phyloP scores from a whole-genome alignment of 2,797 vertebrate genomes.

The Ctenopoma kingsleyae region DNA sequence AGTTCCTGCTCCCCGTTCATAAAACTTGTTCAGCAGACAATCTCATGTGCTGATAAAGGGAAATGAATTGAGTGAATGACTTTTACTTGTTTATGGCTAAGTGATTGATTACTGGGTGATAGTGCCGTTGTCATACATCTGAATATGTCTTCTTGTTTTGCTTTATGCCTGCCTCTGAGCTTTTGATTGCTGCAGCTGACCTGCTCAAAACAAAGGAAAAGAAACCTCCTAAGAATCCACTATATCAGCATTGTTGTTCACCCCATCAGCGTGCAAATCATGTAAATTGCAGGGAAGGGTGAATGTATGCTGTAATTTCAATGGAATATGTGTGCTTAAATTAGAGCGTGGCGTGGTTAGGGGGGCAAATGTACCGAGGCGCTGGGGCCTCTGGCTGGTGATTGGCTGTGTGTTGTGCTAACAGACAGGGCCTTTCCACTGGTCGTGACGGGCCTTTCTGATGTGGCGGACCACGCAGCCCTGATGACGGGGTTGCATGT shows the following conservation, averaged over 20 bases:
- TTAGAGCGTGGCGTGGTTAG: constrained; percentile 85
- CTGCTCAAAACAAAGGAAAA: constrained; percentile 49
- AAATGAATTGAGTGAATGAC: constrained; percentile 6
- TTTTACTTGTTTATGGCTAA: not conserved
- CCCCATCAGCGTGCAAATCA: constrained; percentile 78
- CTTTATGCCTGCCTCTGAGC: not conserved
- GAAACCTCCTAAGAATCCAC: constrained; percentile 24
- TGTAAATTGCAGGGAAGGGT: constrained; percentile 85
- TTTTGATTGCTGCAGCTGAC: constrained; percentile 3
- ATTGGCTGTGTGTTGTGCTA: constrained; percentile 83
- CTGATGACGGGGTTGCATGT: constrained; percentile 87
- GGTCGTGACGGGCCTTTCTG: constrained; percentile 82
- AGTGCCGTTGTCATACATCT: not conserved
- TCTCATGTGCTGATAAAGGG: not conserved
- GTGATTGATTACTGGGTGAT: constrained; percentile 5
- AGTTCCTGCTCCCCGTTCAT: not conserved
- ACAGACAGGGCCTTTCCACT: constrained; percentile 86
- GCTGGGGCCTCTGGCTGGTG: constrained; percentile 71
- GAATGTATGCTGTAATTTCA: constrained; percentile 85
- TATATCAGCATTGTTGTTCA: constrained; percentile 76
- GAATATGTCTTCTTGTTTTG: constrained; percentile 7
- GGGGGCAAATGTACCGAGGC: constrained; percentile 77
- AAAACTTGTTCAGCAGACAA: constrained; percentile 3
- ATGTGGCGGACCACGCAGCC: constrained; percentile 84
- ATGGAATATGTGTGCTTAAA: constrained; percentile 85